Percentiles rank a stretch among this genome's conserved stretches.
phyloP scores from a whole-genome alignment of 2,113 vertebrate genomes.

The Paradoxurus hermaphroditus region DNA sequence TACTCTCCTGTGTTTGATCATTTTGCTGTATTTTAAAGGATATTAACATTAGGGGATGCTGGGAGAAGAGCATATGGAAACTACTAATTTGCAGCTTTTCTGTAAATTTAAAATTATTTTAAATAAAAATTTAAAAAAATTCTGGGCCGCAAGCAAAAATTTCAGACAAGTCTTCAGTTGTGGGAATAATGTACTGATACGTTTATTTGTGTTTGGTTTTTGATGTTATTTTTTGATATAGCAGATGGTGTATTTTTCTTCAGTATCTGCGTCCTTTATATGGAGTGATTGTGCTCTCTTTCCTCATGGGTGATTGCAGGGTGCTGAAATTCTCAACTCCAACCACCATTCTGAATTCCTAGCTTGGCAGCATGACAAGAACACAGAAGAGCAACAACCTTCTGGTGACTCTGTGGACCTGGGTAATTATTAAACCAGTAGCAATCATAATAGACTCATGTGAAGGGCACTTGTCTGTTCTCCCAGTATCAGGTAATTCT shows the following conservation, averaged over 20 bases:
- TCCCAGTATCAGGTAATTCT: background rate
- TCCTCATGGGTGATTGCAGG: background rate
- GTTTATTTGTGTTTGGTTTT: background rate
- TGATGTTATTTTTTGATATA: background rate
- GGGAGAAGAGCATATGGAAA: background rate
- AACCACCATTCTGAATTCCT: background rate
- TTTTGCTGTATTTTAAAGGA: background rate
- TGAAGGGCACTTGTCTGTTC: background rate
- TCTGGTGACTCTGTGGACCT: background rate
- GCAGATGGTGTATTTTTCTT: background rate
- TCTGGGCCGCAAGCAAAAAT: background rate
- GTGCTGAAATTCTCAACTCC: background rate
- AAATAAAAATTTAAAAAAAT: background rate
- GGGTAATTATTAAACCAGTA: background rate
- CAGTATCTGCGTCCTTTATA: background rate
- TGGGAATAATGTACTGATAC: background rate
- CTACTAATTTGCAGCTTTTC: background rate
- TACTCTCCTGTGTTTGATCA: background rate
- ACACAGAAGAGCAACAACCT: background rate
- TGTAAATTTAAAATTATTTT: background rate
- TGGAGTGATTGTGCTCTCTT: background rate
- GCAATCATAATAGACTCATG: background rate
- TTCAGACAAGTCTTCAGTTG: background rate
- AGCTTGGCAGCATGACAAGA: background rate
- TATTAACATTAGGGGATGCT: background rate